Percentiles rank a stretch among this genome's conserved stretches.
phyloP scores from a whole-genome alignment of 2,888 invertebrate genomes.

The Aphodius granarius region DNA sequence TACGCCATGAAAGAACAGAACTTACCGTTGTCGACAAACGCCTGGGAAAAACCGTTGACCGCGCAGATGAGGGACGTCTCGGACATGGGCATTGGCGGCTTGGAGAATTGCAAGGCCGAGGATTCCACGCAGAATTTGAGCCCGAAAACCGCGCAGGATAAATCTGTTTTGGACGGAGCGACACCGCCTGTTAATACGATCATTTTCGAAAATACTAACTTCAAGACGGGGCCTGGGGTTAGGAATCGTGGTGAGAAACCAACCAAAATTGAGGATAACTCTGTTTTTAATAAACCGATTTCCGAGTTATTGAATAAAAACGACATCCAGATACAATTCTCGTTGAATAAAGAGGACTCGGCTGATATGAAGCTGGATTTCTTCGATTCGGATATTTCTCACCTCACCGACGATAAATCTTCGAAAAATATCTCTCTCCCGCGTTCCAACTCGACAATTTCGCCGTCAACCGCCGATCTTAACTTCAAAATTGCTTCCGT shows the following conservation, averaged over 20 bases:
- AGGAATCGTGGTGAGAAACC: constrained; percentile 58
- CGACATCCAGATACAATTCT: constrained; percentile 64
- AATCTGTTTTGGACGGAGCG: constrained; percentile 69
- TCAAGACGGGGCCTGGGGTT: constrained; percentile 72
- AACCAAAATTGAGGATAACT: constrained; percentile 56
- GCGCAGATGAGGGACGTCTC: constrained; percentile 62
- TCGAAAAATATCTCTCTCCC: constrained; percentile 58
- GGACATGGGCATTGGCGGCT: constrained; percentile 42
- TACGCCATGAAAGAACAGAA: constrained; percentile 54
- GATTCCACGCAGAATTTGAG: constrained; percentile 59
- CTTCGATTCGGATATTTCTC: constrained; percentile 82
- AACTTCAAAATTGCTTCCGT: constrained; percentile 94
- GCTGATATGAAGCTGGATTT: constrained; percentile 92
- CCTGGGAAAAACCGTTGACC: constrained; percentile 85
- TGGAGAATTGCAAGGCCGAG: constrained; percentile 48
- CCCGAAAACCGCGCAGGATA: constrained; percentile 48
- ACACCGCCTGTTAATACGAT: constrained; percentile 85
- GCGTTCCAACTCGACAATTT: constrained; percentile 71
- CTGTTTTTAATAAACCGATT: constrained; percentile 56
- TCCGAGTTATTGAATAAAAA: constrained; percentile 55
- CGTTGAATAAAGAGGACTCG: constrained; percentile 75
- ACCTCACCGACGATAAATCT: constrained; percentile 72
- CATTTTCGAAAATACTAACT: constrained; percentile 91
- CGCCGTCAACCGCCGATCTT: constrained; percentile 84
- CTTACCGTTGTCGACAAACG: constrained; percentile 71